phyloP scores from a whole-genome alignment of 30 jellyfish, hydroid and myxozoan species.

The Aurelia aurita complex sp. Pacific region DNA sequence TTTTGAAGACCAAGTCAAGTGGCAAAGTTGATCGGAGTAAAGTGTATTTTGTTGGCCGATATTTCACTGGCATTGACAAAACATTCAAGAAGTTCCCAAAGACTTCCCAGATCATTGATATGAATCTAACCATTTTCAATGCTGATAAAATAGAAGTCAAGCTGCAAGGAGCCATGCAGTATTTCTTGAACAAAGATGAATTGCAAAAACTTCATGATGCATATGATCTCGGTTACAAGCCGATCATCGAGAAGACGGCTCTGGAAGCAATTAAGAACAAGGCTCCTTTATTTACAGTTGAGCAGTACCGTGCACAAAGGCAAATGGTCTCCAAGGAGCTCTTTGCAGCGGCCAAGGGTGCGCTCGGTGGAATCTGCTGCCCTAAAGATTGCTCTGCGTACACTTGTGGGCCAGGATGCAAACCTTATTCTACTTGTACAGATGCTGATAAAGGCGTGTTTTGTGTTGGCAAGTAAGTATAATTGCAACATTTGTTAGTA shows the following conservation, averaged over 20 bases:
- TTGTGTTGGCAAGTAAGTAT: constrained; percentile 38
- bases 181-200: constrained; percentile 56
- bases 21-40: constrained; percentile 67
- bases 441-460: constrained; percentile 62
- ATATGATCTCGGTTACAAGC: constrained; percentile 64
- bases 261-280: constrained; percentile 56
- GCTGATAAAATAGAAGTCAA: constrained; percentile 48
- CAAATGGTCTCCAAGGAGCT: constrained; percentile 33
- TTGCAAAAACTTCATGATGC: constrained; percentile 63
- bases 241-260: constrained; percentile 52
- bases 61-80: constrained; percentile 42
- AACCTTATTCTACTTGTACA: constrained; percentile 40
- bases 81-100: constrained; percentile 56
- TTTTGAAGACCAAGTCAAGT: constrained; percentile 39
- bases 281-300: constrained; percentile 60
- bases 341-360: constrained; percentile 14
- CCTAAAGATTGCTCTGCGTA: constrained; percentile 27
- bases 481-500: neutral
- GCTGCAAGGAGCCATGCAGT: constrained; percentile 51
- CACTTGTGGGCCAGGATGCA: constrained; percentile 49
- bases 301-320: constrained; percentile 57
- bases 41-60: constrained; percentile 59
- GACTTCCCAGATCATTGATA: constrained; percentile 24
- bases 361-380: constrained; percentile 71
- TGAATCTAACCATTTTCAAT: constrained; percentile 29